Base-by-base conservation (phyloP, 2,888 invertebrate species). In the Anorthoa munda region DNA sequence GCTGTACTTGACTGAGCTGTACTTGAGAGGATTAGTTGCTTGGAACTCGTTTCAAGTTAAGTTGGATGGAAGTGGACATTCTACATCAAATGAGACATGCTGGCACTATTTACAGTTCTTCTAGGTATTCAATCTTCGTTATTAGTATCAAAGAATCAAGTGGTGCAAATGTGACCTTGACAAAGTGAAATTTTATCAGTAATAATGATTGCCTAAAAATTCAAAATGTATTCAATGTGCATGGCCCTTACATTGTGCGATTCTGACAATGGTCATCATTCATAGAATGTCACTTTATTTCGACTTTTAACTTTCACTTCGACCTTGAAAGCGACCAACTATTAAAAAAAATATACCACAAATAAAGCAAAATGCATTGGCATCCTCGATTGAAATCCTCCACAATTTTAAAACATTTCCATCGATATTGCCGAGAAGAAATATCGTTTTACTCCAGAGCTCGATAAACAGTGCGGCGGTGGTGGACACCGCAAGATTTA, bases 391-490 rank as follows among this genome's bases (percentile, higher is more conserved):
- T 66, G 61, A 75, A 75, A 75, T 69, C 69, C 50, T 59, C 72
- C 55, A 39, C 60, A 69, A 83, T 64, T 75, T 75, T 53, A 60
- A 81, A 82, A 82, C 63, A 82, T 66, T 77, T 75, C 45, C 21
- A n/a, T 21, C 45, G 71, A 77, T 58, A 67, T 68, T 58, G 26
- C 61, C 26, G 45, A 45, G 72, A 56, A 77, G 70, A 81, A 51
- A 63, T 51, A 77, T 70, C 84, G 72, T 50, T 82, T 71, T 75
- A 68, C 72, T 85, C 76, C 70, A 65, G 71, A 79, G 60, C 21
- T 72, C 64, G 55, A 83, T 83, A 84, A 84, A 85, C 80, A 85
- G 55, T 2, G 68, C 80, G 83, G 55, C 5, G 68, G 69, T 64
- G 63, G 68, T 51, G 26, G 59, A 68, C 82, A 63, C 23, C 2